Base-by-base conservation (phyloP, 2,113 vertebrate species). In the Mugil cephalus region DNA sequence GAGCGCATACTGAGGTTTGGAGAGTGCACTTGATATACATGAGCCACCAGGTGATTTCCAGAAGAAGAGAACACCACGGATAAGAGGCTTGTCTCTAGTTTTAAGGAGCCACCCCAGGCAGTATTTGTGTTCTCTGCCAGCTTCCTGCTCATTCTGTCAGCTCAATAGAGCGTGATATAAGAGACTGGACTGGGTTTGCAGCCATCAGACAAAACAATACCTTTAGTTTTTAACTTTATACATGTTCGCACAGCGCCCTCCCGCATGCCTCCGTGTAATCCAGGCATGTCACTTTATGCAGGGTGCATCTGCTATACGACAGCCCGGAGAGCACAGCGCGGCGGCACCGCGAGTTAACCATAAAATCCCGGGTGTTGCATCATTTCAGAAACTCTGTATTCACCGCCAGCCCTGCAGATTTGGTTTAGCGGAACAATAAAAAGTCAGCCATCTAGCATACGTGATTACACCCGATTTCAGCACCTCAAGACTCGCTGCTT, bases 21-120 rank as follows among this genome's bases (percentile, higher is more conserved):
- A 53, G 80, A 82, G 62, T 72, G 74, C 77, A 88, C 85, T 92
- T 90, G 82, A 90, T 86, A 88, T 89, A 90, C 86, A 88, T 85
- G 80, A 91, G 81, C 86, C 84, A 74, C 84, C 90, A 86, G 84
- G 84, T 90, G 90, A 91, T 88, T 90, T 91, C 87, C 83, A 84
- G 82, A 84, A 71, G 77, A 87, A 76, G 79, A 85, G 80, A 87
- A 87, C 86, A 85, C 63, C 60, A 60, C 54, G 84, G 82, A 91
- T 85, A 90, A 89, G 88, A 90, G 80, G 65, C 80, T 85, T 82
- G 82, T 91, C 80, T 91, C 85, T 74, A 80, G 85, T 88, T 90
- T 89, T 91, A 85, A 88, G 83, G 71, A 89, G 87, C 70, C 80
- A 88, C 90, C 88, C 39, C 82, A 75, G 90, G 87, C 89, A 79